A percentile compares a stretch with the other conserved stretches of the same genome.
These are phyloP conservation scores for Drosophila rhopaloa DNA, from an alignment of 1,140 invertebrate species.

Conservation along the genomic window DNA sequence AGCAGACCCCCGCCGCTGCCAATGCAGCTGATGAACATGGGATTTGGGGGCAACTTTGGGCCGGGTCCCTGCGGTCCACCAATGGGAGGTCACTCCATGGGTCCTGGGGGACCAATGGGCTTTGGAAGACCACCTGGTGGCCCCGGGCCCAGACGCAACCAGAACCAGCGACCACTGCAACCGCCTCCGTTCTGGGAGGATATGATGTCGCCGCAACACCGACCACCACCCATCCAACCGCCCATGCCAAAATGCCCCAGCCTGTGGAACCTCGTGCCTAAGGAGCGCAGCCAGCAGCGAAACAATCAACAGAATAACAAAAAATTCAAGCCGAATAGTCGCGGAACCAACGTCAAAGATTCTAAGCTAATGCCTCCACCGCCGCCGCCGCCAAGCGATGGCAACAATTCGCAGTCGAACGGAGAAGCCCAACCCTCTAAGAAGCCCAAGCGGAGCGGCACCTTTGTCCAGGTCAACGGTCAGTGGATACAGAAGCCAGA, in stretches of 20 bases:
- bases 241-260: constrained; percentile 74
- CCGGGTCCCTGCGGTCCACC: constrained; percentile 42
- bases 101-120: constrained; percentile 16
- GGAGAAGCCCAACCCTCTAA: constrained; percentile 34
- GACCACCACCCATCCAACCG: constrained; percentile 64
- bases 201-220: constrained; percentile 66
- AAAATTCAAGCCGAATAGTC: constrained; percentile 46
- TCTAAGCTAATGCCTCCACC: constrained; percentile 65
- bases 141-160: constrained; percentile 7
- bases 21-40: constrained; percentile 55
- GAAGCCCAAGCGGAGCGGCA: constrained; percentile 54
- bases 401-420: constrained; percentile 4
- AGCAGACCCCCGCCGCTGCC: constrained; percentile 64
- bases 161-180: constrained; percentile 53
- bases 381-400: constrained; percentile 40
- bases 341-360: constrained; percentile 26
- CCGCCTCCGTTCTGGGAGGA: constrained; percentile 75
- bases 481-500: constrained; percentile 71
- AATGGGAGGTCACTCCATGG: constrained; percentile 26
- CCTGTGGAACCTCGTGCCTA: constrained; percentile 67
- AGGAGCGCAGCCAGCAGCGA: constrained; percentile 38
- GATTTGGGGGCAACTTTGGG: constrained; percentile 48
- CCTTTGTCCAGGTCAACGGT: constrained; percentile 63
- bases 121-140: constrained; percentile 21
- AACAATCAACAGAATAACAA: constrained; percentile 37